Evolutionary conservation across 2,113 vertebrate species (phyloP), one percentile per base, ranked within the genome.

Genomic region (Eulacestoma nigropectus): DNA sequence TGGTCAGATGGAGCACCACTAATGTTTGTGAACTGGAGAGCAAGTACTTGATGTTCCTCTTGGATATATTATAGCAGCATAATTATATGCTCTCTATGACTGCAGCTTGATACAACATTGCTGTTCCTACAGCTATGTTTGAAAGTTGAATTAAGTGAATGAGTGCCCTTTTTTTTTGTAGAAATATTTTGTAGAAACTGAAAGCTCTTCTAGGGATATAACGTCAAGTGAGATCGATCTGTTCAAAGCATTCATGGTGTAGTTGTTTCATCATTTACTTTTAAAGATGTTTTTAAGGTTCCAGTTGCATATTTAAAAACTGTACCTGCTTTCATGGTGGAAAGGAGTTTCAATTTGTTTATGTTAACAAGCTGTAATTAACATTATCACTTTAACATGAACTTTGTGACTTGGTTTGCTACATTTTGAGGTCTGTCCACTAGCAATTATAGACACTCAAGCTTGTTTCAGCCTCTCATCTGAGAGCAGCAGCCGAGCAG

Each of bases 1-100:
- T 99, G 99, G 99, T 98, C 99, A 17, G 99, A 99, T 62, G 98
- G 98, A 83, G 97, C 98, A 6, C 98, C 99, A 0, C 95, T 99
- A 2, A 91, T 53, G 20, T 97, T 99, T 89, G 97, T 99, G 67
- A 98, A 98, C 97, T 99, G 98, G 97, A 98, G 93, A 76, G 95
- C 98, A 98, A 98, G 99, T 99, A 98, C 67, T 64, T 33, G 13
- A 27, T 49, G 27, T 44, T 53, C 42, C 44, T 86, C 59, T 87
- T 84, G 46, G 18, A 42, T 84, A 13, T 67, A 13, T 72, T 96
- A 50, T 9, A 42, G 68, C 68, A 42, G 35, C 70, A 21, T 79
- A 76, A n/a, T 90, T 73, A 42, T 8, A 17, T 21, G 27, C 4
- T 37, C 3, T 75, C 63, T 87, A 2, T 67, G 84, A 44, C 46